phyloP scores from a whole-genome alignment of 2,797 vertebrate genomes.

The Falco concolor region DNA sequence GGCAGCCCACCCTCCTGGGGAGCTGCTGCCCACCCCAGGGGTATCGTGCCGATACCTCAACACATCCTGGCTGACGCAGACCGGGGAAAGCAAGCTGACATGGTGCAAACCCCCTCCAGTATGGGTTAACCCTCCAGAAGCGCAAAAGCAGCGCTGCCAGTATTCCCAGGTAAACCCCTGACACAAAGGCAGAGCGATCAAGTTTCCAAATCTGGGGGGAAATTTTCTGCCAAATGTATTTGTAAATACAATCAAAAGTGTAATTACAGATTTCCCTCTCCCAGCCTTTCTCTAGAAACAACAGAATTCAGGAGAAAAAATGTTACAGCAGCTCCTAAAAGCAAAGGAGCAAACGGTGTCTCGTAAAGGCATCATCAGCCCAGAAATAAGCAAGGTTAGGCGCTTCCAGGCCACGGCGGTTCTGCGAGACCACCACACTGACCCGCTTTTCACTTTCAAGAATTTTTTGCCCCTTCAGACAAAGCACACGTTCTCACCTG shows the following conservation, averaged over 20 bases:
- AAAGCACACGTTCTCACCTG: conserved; percentile 78
- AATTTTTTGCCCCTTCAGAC: accelerated
- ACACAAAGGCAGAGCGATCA: background rate
- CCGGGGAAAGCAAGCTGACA: background rate
- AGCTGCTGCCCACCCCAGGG: background rate
- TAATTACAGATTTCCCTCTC: background rate
- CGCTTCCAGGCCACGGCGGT: background rate
- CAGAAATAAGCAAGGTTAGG: background rate
- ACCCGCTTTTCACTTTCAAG: background rate
- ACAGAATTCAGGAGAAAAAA: background rate
- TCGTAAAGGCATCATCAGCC: background rate
- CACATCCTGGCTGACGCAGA: too few species aligned
- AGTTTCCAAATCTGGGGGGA: accelerated
- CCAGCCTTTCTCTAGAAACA: background rate
- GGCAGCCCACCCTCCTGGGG: background rate
- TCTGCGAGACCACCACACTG: accelerated
- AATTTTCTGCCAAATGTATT: background rate
- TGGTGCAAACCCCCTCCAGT: background rate
- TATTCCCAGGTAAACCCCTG: background rate
- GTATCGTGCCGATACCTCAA: background rate
- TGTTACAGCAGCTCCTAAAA: background rate
- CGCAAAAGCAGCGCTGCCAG: background rate
- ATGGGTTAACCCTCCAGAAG: background rate
- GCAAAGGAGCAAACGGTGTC: background rate
- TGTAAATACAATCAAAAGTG: background rate